Conservation (phyloP, 2,113 vertebrate species). For the Thomomys bottae region DNA sequence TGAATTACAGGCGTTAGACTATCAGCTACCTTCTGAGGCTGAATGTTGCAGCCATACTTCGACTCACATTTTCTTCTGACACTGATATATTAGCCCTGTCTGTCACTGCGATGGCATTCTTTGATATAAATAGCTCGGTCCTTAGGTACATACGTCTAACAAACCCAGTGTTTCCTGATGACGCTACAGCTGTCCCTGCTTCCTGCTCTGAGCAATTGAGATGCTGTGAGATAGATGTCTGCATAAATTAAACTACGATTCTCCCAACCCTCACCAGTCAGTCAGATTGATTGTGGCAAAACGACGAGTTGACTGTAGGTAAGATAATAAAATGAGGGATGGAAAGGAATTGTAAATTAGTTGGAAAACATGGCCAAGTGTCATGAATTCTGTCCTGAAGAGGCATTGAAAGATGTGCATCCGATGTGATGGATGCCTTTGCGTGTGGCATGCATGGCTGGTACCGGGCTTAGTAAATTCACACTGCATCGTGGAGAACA, state of each 20-base stretch:
- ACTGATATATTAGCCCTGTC: conserved; percentile 34
- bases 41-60: neutral
- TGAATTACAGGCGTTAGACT: neutral
- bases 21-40: neutral
- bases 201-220: neutral
- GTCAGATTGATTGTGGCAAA: conserved; percentile 33
- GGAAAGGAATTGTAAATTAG: conserved; percentile 2
- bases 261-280: neutral
- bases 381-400: conserved; percentile 40
- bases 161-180: neutral
- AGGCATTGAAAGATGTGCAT: conserved; percentile 36
- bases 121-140: conserved; percentile 35
- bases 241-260: neutral
- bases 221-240: neutral
- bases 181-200: neutral
- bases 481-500: conserved; percentile 60
- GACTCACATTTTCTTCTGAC: neutral
- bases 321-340: conserved; percentile 49
- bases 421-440: conserved; percentile 52
- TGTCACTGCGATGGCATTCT: conserved; percentile 29
- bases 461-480: conserved; percentile 67
- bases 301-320: conserved; percentile 31
- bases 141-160: neutral
- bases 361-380: conserved; percentile 31
- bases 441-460: neutral